phyloP scores from a whole-genome alignment of 2,113 vertebrate genomes.

The Festucalex cinctus region DNA sequence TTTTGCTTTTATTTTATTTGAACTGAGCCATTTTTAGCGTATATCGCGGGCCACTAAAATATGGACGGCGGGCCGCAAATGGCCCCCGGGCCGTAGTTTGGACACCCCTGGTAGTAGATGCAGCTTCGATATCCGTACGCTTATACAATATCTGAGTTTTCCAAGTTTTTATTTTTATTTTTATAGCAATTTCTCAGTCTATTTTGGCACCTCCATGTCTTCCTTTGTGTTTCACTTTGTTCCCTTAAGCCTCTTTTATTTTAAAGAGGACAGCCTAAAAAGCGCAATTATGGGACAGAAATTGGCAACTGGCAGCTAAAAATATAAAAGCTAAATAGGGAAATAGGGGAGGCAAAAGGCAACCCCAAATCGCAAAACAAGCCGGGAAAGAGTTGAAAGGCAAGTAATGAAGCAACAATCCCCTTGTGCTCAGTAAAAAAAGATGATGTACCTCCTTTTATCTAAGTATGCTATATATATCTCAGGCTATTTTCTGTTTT shows the following conservation, averaged over 20 bases:
- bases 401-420: constrained; percentile 46
- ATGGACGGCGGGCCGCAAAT: too few species aligned
- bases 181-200: neutral
- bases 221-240: neutral
- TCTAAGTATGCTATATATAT: constrained; percentile 51
- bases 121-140: too few species aligned
- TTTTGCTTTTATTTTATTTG: too few species aligned
- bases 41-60: too few species aligned
- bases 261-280: constrained; percentile 36
- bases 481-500: constrained; percentile 36
- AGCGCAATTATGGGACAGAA: neutral
- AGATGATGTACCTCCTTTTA: constrained; percentile 15
- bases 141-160: too few species aligned
- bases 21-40: too few species aligned
- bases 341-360: constrained; percentile 1
- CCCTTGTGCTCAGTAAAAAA: constrained; percentile 20
- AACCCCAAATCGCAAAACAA: constrained; percentile 5
- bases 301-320: neutral
- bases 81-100: too few species aligned
- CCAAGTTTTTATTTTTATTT: too few species aligned
- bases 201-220: neutral
- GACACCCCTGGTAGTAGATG: too few species aligned
- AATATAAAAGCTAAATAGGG: neutral
- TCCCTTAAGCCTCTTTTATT: constrained; percentile 28
- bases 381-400: constrained; percentile 17